Evolutionary conservation across 2,113 vertebrate species (phyloP).

Genomic region (Nansenia antarctica): DNA sequence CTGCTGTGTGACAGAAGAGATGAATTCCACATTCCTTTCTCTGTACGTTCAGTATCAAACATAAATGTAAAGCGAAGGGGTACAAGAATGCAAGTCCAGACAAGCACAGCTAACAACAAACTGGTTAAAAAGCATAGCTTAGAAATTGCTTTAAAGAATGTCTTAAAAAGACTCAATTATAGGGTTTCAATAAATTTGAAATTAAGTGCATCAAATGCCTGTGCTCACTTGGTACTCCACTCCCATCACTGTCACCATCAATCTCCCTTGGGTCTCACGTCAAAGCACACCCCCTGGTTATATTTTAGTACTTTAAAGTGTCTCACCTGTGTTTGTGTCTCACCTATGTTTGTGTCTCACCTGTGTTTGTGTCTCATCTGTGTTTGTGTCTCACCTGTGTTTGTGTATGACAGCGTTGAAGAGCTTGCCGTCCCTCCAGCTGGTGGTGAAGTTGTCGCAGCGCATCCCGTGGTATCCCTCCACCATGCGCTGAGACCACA

Average conservation of each 20-base stretch:
- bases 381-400: constrained; percentile 79
- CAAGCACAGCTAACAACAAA: constrained; percentile 1
- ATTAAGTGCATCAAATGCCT: too few species aligned
- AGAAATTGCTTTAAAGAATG: constrained; percentile 4
- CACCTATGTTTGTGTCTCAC: not conserved
- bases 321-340: not conserved
- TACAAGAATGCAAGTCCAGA: constrained; percentile 21
- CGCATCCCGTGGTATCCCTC: constrained; percentile 90
- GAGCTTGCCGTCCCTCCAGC: constrained; percentile 92
- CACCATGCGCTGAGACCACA: constrained; percentile 95
- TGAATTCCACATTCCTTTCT: constrained; percentile 5
- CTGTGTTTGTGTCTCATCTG: not conserved
- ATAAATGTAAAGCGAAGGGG: constrained; percentile 1
- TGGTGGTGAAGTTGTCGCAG: constrained; percentile 94
- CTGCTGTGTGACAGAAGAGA: not conserved
- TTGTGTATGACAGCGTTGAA: constrained; percentile 95
- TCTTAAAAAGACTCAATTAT: too few species aligned
- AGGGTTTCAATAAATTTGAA: too few species aligned
- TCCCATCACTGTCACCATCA: not conserved
- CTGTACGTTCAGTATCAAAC: constrained; percentile 15
- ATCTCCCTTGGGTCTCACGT: not conserved
- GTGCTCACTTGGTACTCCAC: too few species aligned
- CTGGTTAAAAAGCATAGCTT: not conserved
- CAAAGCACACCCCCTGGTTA: too few species aligned
- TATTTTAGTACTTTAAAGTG: too few species aligned